These are phyloP conservation scores for Margaritifera margaritifera DNA, from an alignment of 2,888 invertebrate species.

Conservation along the genomic window DNA sequence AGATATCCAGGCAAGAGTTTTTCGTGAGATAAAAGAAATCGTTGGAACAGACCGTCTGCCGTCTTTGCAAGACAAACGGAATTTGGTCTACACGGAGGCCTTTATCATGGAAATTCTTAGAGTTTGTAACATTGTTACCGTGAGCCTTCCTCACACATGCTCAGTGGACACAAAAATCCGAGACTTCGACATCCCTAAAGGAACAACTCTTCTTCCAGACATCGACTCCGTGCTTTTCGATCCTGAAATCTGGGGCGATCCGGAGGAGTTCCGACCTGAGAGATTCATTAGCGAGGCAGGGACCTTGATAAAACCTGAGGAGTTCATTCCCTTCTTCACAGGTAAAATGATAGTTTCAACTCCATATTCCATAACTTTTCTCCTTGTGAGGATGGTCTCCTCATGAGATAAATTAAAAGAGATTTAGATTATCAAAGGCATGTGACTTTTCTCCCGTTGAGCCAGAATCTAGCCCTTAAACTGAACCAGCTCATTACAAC, in stretches of 20 bases:
- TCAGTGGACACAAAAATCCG: background rate
- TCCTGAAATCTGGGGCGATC: background rate
- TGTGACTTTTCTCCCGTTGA: no score
- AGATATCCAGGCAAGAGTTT: background rate
- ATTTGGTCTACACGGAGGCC: constrained; percentile 2
- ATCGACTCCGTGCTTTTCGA: background rate
- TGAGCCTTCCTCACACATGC: background rate
- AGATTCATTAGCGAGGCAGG: background rate
- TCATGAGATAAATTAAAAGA: no score
- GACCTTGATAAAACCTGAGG: background rate
- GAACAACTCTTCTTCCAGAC: background rate
- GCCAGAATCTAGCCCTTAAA: no score
- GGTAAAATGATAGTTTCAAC: background rate
- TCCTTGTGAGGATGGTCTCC: no score
- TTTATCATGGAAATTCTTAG: background rate
- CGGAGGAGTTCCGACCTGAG: constrained; percentile 1
- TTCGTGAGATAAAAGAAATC: constrained; percentile 1
- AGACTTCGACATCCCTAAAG: background rate
- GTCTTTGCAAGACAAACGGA: constrained; percentile 2
- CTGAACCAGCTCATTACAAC: no score
- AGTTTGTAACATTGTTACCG: background rate
- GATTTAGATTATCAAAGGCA: no score
- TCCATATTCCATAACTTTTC: no score
- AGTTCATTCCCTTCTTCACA: constrained; percentile 1
- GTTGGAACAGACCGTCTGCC: background rate